Conservation (phyloP, 2,888 invertebrate species). For the Molorchus minor region DNA sequence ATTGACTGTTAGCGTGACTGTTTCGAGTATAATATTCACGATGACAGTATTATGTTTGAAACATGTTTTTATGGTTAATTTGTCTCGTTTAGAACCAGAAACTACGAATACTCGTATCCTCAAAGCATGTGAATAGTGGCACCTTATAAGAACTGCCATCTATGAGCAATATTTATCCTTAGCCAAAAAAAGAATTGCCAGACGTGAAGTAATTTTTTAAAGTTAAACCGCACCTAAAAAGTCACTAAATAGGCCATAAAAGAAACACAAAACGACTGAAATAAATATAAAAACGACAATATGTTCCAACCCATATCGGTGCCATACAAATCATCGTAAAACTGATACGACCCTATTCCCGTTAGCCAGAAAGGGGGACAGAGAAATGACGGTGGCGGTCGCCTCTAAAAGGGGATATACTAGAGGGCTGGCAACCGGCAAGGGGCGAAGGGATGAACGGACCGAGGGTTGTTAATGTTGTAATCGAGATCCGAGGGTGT, state of each 20-base stretch:
- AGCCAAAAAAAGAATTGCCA: too few relatives aligned
- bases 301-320: conserved; percentile 46
- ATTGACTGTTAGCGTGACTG: too few relatives aligned
- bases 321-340: conserved; percentile 47
- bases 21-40: too few relatives aligned
- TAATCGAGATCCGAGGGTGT: conserved; percentile 58
- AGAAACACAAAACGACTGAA: conserved; percentile 2
- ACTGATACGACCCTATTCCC: conserved; percentile 47
- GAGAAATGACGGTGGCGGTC: conserved; percentile 35
- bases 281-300: conserved; percentile 37
- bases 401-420: conserved; percentile 15
- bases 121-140: too few relatives aligned
- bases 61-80: too few relatives aligned
- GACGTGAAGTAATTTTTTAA: too few relatives aligned
- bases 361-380: conserved; percentile 41
- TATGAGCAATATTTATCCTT: too few relatives aligned
- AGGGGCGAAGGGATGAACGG: conserved; percentile 22
- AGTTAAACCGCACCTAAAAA: too few relatives aligned
- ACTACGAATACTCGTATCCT: too few relatives aligned
- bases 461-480: conserved; percentile 54
- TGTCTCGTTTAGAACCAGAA: too few relatives aligned
- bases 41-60: too few relatives aligned
- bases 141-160: too few relatives aligned
- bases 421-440: conserved; percentile 26
- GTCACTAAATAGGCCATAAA: not conserved